A percentile compares a stretch with the other conserved stretches of the same genome.
These are phyloP conservation scores for Clarias batrachus DNA, from an alignment of 2,113 vertebrate genomes.

Conservation along the genomic window DNA sequence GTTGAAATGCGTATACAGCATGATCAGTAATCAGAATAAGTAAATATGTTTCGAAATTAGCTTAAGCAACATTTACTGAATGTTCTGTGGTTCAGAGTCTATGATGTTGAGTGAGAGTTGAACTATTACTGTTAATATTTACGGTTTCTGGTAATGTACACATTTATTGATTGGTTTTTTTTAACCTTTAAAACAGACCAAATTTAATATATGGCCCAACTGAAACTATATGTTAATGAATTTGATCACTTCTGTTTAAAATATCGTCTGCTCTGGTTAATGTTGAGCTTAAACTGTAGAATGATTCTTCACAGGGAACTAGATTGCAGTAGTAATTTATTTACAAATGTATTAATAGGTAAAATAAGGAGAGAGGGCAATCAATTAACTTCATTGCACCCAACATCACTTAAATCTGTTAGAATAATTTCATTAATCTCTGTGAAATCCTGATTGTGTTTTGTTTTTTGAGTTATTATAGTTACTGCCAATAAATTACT, in stretches of 20 bases:
- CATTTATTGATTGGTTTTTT: neutral
- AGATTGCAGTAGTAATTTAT: neutral
- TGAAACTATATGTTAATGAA: neutral
- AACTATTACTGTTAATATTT: neutral
- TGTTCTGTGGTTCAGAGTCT: neutral
- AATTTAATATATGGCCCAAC: neutral
- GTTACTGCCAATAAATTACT: neutral
- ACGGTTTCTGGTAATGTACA: neutral
- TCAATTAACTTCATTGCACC: constrained; percentile 2
- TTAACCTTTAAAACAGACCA: neutral
- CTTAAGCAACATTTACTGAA: neutral
- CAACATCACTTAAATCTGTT: neutral
- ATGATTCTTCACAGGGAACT: neutral
- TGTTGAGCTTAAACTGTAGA: neutral
- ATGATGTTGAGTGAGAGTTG: neutral
- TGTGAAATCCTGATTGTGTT: neutral
- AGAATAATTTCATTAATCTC: neutral
- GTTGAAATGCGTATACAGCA: neutral
- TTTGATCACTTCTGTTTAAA: neutral
- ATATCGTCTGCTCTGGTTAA: neutral
- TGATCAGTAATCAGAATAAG: neutral
- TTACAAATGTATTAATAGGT: neutral
- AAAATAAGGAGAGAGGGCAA: neutral
- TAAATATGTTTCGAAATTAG: neutral
- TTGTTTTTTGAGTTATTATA: neutral